Conservation (phyloP, 2,888 invertebrate species). For the Apocheima hispidaria region DNA sequence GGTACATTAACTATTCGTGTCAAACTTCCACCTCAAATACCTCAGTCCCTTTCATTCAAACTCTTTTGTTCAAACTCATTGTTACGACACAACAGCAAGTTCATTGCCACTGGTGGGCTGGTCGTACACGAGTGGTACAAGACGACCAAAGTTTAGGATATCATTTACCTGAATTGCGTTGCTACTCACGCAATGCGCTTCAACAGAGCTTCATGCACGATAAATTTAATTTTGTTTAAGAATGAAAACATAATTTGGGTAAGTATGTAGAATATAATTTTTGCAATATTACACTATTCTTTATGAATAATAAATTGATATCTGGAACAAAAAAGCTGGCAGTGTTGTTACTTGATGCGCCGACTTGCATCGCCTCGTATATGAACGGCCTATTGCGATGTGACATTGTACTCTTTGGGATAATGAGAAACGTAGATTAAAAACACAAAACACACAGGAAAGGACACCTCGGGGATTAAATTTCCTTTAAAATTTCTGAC, state of each 20-base stretch:
- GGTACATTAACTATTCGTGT: constrained; percentile 11
- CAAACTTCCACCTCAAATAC: constrained; percentile 5
- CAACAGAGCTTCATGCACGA: background rate
- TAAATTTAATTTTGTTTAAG: too few relatives aligned
- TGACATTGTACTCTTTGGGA: constrained; percentile 2
- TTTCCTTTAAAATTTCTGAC: background rate
- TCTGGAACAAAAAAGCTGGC: too few relatives aligned
- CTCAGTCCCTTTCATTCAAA: constrained; percentile 7
- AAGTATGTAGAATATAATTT: too few relatives aligned
- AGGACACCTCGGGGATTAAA: background rate
- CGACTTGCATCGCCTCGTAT: background rate
- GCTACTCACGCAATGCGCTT: background rate
- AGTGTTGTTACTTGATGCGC: too few relatives aligned
- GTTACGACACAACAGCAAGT: constrained; percentile 22
- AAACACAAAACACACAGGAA: too few relatives aligned
- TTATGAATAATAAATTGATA: too few relatives aligned
- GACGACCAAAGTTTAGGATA: background rate
- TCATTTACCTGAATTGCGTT: too few relatives aligned
- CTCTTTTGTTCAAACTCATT: constrained; percentile 22
- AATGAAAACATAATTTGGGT: too few relatives aligned
- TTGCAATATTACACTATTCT: too few relatives aligned
- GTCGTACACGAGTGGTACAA: background rate
- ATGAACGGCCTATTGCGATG: constrained; percentile 5
- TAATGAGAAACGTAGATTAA: constrained; percentile 9
- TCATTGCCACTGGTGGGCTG: constrained; percentile 20